Base-by-base conservation (phyloP, 1,140 invertebrate species). In the Dreissena rostriformis region DNA sequence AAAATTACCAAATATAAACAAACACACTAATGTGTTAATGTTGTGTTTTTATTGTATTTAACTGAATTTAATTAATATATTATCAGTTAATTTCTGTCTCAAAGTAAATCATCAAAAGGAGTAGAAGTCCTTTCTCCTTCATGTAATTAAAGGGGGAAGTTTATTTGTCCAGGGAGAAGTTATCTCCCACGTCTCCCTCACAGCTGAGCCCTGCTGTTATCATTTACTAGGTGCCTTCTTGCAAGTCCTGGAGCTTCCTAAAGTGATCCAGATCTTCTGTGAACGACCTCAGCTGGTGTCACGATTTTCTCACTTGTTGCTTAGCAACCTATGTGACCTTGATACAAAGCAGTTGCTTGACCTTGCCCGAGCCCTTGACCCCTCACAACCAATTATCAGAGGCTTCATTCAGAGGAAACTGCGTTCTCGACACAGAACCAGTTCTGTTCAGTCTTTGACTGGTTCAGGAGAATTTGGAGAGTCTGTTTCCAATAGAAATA, bases 331-430 rank as follows among this genome's bases (percentile, higher is more conserved):
- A 5, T 70, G 80, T 51, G 71, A 85, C 22, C 86, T 93, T 57
- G 73, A 87, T 61, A 26, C 84, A 11, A n/a, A 80, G 17, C 29
- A 67, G 8, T 85, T 94, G 68, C 66, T 88, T n/a, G 86, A 86
- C 55, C 74, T 94, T 65, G 91, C 91, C 11, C 84, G 87, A 26
- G 85, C 88, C n/a, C 89, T 92, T 82, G 92, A 93, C 78, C 92
- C 92, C 12, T 93, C 92, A 39, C 88, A 87, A 65, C 79, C 86
- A 55, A 61, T 86, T 5, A 88, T 92, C 6, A 87, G 84, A 57
- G 85, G 81, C 19, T 84, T 82, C 39, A 73, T 92, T 26, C 71
- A 81, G 19, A 83, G 82, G 81, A 81, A 83, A 24, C 82, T 88
- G 26, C 39, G 51, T 24, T 84, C 85, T n/a, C 84, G 82, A 55